Base-by-base conservation (phyloP, 2,888 invertebrate genomes). In the Therioaphis trifolii region DNA sequence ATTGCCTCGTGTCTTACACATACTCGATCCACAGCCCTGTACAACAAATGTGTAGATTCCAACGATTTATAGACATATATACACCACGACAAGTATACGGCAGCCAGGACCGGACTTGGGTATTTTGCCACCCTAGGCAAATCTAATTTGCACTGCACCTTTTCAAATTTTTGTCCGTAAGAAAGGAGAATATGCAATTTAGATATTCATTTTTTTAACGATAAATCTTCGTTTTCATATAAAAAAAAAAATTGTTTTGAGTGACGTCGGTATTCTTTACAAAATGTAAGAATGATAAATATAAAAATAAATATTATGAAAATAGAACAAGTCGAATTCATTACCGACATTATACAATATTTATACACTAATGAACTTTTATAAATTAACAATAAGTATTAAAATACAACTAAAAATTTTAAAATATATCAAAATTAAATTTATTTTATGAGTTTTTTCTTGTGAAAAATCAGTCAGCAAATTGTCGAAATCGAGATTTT, bases 391-490 rank as follows among this genome's bases (percentile, higher is more conserved):
- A 43, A 68, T 14, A 68, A 52, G 3, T 52, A 52, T 24, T 14
- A 43, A 46, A 24, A 69, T 46, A 15, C 40, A n/a, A n/a, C n/a
- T n/a, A n/a, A n/a, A n/a, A n/a, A n/a, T n/a, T n/a, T n/a, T n/a
- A n/a, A n/a, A n/a, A n/a, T n/a, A n/a, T n/a, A n/a, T n/a, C 5
- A n/a, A 35, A 66, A 66, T 35, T 2, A 24, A 49, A 71, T 71
- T 46, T 24, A 71, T 71, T 71, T 71, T 71, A 46, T 27, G 27
- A 49, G 18, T 18, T 11, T 71, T 49, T 52, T 49, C 11, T 49
- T 71, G 46, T 15, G 46, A 46, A 71, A 46, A 71, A 49, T 49
- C 71, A 49, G 14, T 12, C 68, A 43, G 1, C 21, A 71, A 0
- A 49, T 27, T 24, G 24, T 49, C 18, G 0, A 71, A 71, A 2